phyloP scores from a whole-genome alignment of 2,888 invertebrate species.

The Cordilura impudica region DNA sequence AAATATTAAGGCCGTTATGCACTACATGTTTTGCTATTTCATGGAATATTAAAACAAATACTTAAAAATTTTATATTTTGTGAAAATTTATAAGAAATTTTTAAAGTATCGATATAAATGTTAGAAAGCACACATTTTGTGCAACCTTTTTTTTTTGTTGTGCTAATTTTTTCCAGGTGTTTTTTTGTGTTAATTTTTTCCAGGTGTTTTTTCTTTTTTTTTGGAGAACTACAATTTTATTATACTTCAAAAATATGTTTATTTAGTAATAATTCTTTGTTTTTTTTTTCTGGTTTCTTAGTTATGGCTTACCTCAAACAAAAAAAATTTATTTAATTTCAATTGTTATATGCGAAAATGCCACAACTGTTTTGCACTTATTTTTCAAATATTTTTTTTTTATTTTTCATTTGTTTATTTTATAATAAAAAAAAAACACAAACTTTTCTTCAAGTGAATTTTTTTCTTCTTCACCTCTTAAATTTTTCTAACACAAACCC shows the following conservation, averaged over 20 bases:
- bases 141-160: too few relatives aligned
- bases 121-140: too few relatives aligned
- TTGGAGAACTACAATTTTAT: background rate
- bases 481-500: constrained; percentile 4
- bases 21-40: background rate
- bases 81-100: background rate
- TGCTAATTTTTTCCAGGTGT: constrained; percentile 4
- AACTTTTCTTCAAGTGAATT: background rate
- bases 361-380: background rate
- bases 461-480: background rate
- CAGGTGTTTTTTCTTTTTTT: background rate
- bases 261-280: background rate
- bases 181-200: background rate
- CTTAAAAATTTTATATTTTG: background rate
- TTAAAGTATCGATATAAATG: background rate
- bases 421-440: constrained; percentile 26
- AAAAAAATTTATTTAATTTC: background rate
- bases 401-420: constrained; percentile 39
- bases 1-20: background rate
- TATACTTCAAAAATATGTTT: constrained; percentile 2
- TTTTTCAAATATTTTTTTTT: background rate
- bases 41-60: background rate
- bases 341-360: background rate
- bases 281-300: background rate
- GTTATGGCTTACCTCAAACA: background rate